Conservation (phyloP, 2,113 vertebrate species). For the Bos javanicus region DNA sequence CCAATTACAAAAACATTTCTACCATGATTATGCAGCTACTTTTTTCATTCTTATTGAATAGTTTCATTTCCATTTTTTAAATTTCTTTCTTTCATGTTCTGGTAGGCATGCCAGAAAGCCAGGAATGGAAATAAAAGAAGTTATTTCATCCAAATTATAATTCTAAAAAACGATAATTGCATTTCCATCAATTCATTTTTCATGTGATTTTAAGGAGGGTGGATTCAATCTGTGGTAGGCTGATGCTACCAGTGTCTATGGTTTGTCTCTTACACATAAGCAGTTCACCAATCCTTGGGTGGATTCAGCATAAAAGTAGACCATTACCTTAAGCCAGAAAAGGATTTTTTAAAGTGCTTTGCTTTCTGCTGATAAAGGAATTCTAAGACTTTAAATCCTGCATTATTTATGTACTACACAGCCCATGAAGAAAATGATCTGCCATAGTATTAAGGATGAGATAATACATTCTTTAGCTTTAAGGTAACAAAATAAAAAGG, state of each 20-base stretch:
- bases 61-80: neutral
- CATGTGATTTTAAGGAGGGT: conserved; percentile 5
- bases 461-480: conserved; percentile 69
- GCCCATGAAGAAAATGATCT: conserved; percentile 67
- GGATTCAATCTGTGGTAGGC: neutral
- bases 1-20: neutral
- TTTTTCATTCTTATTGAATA: neutral
- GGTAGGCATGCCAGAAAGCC: neutral
- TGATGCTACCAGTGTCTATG: neutral
- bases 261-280: conserved; percentile 6
- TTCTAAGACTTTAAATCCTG: conserved; percentile 66
- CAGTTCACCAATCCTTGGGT: conserved; percentile 48
- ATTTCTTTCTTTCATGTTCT: neutral
- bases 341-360: conserved; percentile 71
- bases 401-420: conserved; percentile 72
- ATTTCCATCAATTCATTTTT: neutral
- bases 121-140: neutral
- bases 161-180: neutral
- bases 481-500: conserved; percentile 67
- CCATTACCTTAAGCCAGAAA: conserved; percentile 61
- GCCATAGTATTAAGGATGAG: conserved; percentile 56
- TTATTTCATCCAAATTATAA: neutral
- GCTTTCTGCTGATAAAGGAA: conserved; percentile 77
- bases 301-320: conserved; percentile 60
- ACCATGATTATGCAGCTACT: neutral